A percentile compares a stretch with the other conserved stretches of the same genome.
phyloP scores from a whole-genome alignment of 2,797 vertebrate genomes.

The Tauraco hartlaubi region DNA sequence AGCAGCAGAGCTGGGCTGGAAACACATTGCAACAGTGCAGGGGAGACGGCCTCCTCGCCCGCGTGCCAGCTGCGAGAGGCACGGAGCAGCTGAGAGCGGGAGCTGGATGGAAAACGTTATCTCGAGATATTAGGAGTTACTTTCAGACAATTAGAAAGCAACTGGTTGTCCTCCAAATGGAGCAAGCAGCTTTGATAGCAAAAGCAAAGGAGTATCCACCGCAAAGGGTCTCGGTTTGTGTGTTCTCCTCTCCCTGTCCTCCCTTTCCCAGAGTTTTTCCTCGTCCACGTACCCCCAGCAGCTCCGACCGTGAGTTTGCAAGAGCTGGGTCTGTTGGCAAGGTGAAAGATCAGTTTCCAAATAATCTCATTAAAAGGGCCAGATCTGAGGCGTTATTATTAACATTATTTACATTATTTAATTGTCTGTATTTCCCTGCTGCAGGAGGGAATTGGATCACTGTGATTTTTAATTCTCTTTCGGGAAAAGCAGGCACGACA shows the following conservation, averaged over 20 bases:
- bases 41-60: neutral
- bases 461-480: neutral
- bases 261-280: neutral
- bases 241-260: neutral
- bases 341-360: neutral
- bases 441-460: neutral
- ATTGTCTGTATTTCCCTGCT: accelerated
- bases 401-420: accelerated
- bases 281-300: neutral
- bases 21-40: neutral
- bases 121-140: neutral
- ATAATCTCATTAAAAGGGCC: accelerated
- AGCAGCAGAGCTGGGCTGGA: neutral
- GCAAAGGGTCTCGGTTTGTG: accelerated
- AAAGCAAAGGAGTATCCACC: accelerated
- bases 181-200: neutral
- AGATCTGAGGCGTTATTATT: accelerated
- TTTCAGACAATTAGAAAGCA: neutral
- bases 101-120: neutral
- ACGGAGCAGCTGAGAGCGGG: neutral
- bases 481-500: neutral
- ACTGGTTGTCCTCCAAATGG: neutral
- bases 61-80: neutral
- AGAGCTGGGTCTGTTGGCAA: neutral
- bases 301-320: neutral